These are phyloP conservation scores for Tychaedon coryphoeus DNA, from an alignment of 2,113 vertebrate species.

Conservation along the genomic window DNA sequence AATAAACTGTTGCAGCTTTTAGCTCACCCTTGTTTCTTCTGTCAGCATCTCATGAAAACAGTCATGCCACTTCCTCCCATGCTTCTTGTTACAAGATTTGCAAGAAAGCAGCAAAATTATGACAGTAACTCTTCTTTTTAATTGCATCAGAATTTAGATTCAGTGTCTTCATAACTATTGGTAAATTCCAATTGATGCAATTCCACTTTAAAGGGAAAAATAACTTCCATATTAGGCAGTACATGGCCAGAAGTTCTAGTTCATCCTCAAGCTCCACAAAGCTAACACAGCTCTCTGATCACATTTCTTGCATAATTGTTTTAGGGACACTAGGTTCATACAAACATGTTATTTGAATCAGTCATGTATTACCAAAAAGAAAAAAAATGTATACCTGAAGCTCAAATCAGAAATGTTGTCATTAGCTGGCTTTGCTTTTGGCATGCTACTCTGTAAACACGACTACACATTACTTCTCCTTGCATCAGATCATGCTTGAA, in stretches of 20 bases:
- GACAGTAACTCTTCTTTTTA: not conserved
- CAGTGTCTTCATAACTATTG: not conserved
- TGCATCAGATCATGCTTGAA: not conserved
- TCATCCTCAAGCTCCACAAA: not conserved
- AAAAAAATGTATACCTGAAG: not conserved
- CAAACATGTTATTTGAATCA: not conserved
- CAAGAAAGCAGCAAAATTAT: not conserved
- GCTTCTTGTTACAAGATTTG: not conserved
- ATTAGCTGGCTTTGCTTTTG: not conserved
- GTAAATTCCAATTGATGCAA: not conserved
- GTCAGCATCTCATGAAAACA: not conserved
- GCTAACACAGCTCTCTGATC: not conserved
- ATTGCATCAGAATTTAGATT: not conserved
- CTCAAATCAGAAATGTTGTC: not conserved
- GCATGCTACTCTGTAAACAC: not conserved
- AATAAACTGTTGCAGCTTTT: not conserved
- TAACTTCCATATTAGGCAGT: not conserved
- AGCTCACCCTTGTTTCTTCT: not conserved
- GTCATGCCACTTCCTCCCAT: not conserved
- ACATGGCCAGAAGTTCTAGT: not conserved
- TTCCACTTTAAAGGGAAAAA: not conserved
- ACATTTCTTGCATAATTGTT: not conserved
- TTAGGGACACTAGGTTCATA: not conserved
- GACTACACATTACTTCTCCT: not conserved
- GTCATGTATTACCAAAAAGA: not conserved